These are phyloP conservation scores for Parus major DNA, from an alignment of 2,113 vertebrate genomes.

Conservation along the genomic window DNA sequence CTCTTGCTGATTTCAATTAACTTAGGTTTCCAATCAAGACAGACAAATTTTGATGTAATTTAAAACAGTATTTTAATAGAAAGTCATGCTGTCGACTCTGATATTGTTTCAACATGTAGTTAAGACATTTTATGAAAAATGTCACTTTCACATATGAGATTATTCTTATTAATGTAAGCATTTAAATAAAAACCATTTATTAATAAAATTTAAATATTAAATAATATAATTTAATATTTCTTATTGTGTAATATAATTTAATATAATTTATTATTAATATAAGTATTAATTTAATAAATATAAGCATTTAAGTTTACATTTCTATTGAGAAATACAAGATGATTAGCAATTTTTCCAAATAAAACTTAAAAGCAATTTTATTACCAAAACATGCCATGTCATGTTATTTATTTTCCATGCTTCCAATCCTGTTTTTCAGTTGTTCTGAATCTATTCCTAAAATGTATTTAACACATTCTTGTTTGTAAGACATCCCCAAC, in stretches of 20 bases:
- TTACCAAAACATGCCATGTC: rapidly evolving
- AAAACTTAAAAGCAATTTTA: background rate
- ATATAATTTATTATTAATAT: no score
- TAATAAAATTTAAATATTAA: no score
- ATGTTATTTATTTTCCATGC: background rate
- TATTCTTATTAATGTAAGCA: background rate
- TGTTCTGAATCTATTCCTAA: background rate
- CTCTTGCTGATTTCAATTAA: background rate
- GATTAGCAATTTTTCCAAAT: background rate
- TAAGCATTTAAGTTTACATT: background rate
- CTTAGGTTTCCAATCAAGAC: background rate
- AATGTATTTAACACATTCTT: background rate
- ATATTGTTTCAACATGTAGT: background rate
- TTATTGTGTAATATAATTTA: no score
- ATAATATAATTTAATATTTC: no score
- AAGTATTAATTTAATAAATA: no score
- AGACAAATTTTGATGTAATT: background rate
- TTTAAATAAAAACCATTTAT: background rate
- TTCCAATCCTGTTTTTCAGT: background rate
- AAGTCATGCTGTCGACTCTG: background rate
- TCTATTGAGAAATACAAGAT: background rate
- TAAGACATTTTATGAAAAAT: background rate
- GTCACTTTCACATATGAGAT: background rate
- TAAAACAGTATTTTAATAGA: background rate
- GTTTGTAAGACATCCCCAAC: background rate